Evolutionary conservation across 1,140 invertebrate species (phyloP).

Genomic region (Panagrolaimus sp.): DNA sequence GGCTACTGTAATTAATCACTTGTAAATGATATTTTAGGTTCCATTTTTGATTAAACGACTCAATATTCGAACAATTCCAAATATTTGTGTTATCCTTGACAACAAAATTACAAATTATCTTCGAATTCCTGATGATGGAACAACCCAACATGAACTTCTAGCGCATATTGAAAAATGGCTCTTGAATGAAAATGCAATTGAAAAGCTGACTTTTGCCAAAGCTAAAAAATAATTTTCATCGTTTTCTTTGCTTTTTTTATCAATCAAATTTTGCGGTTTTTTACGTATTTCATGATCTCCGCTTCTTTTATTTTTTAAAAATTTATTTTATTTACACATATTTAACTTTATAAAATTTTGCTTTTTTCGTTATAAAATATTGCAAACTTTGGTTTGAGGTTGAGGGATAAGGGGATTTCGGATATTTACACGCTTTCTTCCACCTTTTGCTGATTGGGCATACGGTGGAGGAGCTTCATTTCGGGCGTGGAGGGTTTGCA

Average conservation of each 20-base stretch:
- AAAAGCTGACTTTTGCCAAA: not conserved
- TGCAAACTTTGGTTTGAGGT: too few species aligned
- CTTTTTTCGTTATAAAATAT: too few species aligned
- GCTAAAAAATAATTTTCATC: too few species aligned
- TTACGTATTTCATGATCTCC: too few species aligned
- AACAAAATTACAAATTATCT: conserved; percentile 26
- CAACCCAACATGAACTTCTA: not conserved
- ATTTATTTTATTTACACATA: too few species aligned
- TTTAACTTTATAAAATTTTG: too few species aligned
- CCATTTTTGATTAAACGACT: conserved; percentile 27
- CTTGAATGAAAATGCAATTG: conserved; percentile 10
- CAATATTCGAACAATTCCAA: conserved; percentile 23
- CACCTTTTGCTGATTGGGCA: conserved; percentile 12
- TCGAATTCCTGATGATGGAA: conserved; percentile 17
- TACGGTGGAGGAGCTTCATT: conserved; percentile 41
- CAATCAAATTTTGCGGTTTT: too few species aligned
- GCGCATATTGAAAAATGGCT: conserved; percentile 4
- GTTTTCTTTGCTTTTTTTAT: too few species aligned
- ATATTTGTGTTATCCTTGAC: conserved; percentile 22
- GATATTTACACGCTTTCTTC: conserved; percentile 21
- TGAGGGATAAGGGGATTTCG: not conserved
- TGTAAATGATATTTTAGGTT: not conserved
- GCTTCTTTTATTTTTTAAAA: too few species aligned
- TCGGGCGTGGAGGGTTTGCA: conserved; percentile 24
- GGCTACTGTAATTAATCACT: too few species aligned